Conservation (phyloP, 2,797 vertebrate species). For the Cyclopterus lumpus region DNA sequence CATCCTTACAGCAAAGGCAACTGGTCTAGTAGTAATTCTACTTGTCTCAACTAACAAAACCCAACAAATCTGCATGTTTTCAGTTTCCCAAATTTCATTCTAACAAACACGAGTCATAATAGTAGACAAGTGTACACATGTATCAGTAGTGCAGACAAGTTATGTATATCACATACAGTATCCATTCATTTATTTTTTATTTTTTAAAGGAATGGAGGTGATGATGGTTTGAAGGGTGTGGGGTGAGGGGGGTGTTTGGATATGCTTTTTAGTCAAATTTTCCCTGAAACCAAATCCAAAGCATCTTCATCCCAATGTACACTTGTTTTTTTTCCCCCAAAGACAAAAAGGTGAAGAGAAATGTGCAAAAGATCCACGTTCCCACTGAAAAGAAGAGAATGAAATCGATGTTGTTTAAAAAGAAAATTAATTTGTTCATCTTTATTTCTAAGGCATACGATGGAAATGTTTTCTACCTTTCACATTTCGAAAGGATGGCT, state of each 20-base stretch:
- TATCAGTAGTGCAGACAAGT: slow-evolving; percentile 79
- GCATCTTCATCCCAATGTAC: slow-evolving; percentile 73
- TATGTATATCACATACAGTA: slow-evolving; percentile 73
- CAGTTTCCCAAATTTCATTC: slow-evolving; percentile 58
- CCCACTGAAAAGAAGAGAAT: slow-evolving; percentile 64
- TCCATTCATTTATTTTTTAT: slow-evolving; percentile 50
- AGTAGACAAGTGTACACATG: slow-evolving; percentile 72
- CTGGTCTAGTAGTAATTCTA: slow-evolving; percentile 68
- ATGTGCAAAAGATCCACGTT: slow-evolving; percentile 80
- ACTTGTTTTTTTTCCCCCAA: slow-evolving; percentile 36
- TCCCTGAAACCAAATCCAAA: slow-evolving; percentile 81
- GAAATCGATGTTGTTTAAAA: slow-evolving; percentile 37
- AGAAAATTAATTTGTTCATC: not conserved
- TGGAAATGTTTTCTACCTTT: slow-evolving; percentile 58
- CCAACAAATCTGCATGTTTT: slow-evolving; percentile 52
- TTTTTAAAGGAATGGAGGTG: slow-evolving; percentile 30
- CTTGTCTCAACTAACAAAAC: slow-evolving; percentile 62
- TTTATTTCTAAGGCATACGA: not conserved
- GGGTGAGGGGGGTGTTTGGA: slow-evolving; percentile 55
- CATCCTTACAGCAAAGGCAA: slow-evolving; percentile 75
- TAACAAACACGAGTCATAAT: slow-evolving; percentile 76
- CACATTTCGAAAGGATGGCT: slow-evolving; percentile 67
- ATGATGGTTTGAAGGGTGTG: slow-evolving; percentile 17
- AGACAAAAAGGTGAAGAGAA: slow-evolving; percentile 71
- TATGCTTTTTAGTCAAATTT: slow-evolving; percentile 73